Conservation (phyloP, 2,113 vertebrate genomes). For the Calypte anna region DNA sequence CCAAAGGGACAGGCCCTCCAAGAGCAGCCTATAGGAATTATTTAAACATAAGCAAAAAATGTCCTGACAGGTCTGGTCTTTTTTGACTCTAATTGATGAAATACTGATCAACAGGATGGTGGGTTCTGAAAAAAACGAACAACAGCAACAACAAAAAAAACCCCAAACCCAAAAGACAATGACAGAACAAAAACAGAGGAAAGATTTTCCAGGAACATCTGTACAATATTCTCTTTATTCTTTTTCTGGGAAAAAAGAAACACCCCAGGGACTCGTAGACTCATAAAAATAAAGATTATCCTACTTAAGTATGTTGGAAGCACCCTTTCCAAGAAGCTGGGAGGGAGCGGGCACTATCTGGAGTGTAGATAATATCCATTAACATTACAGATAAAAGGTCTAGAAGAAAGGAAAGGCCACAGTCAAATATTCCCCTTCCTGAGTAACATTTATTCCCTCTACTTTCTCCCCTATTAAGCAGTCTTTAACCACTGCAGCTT, state of each 20-base stretch:
- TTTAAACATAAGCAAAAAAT: neutral
- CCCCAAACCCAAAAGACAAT: no score
- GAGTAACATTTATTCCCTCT: neutral
- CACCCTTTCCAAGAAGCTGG: neutral
- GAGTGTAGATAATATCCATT: neutral
- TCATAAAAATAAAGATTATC: neutral
- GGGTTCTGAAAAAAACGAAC: neutral
- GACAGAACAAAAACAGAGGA: no score
- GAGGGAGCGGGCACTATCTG: neutral
- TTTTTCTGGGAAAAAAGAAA: constrained; percentile 18
- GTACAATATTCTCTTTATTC: neutral
- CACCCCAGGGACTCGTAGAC: neutral
- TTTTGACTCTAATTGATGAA: neutral
- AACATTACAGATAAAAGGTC: neutral
- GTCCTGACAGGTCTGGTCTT: neutral
- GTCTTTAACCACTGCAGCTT: neutral
- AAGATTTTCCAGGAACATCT: neutral
- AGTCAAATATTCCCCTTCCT: neutral
- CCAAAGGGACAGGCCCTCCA: neutral
- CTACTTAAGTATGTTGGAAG: neutral
- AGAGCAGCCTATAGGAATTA: neutral
- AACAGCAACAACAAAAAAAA: neutral
- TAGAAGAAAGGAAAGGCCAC: neutral
- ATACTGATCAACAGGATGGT: neutral
- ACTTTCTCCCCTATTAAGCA: neutral